Conservation (phyloP, 35 echinoderm and acorn worm genomes). For the Nesometra sesokonis region DNA sequence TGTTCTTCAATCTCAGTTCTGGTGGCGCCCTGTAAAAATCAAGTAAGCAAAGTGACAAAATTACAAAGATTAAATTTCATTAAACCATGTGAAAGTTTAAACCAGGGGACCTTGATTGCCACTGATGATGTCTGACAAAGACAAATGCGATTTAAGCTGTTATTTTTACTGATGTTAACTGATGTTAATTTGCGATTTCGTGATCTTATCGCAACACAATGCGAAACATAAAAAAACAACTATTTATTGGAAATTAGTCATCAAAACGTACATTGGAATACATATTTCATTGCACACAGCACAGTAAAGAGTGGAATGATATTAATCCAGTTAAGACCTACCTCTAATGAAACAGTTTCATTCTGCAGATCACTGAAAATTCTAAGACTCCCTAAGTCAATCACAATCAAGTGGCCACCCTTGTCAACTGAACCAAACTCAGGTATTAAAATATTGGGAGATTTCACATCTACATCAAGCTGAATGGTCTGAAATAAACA, state of each 20-base stretch:
- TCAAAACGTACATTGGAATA: no score
- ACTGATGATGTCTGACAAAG: no score
- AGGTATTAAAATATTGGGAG: slow-evolving; percentile 94
- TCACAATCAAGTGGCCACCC: slow-evolving; percentile 68
- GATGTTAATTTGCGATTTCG: no score
- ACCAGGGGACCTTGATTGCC: not conserved
- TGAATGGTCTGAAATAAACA: slow-evolving; percentile 84
- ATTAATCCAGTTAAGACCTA: not conserved
- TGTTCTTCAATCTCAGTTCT: slow-evolving; percentile 84
- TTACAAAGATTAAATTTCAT: not conserved
- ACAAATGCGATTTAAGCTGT: no score
- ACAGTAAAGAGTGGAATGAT: no score
- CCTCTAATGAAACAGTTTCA: slow-evolving; percentile 52
- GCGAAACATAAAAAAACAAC: no score
- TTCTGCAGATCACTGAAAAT: slow-evolving; percentile 80
- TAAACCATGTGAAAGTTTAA: not conserved
- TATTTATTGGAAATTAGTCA: no score
- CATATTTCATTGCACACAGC: no score
- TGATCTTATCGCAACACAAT: no score
- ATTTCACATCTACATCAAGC: slow-evolving; percentile 86
- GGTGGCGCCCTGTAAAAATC: slow-evolving; percentile 68
- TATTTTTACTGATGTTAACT: no score
- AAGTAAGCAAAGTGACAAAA: not conserved
- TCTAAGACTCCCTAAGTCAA: slow-evolving; percentile 89
- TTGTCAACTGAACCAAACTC: slow-evolving; percentile 73